A percentile compares a stretch with the other conserved stretches of the same genome.
phyloP scores from a whole-genome alignment of 2,888 invertebrate genomes.

The Cerastis rubricosa region DNA sequence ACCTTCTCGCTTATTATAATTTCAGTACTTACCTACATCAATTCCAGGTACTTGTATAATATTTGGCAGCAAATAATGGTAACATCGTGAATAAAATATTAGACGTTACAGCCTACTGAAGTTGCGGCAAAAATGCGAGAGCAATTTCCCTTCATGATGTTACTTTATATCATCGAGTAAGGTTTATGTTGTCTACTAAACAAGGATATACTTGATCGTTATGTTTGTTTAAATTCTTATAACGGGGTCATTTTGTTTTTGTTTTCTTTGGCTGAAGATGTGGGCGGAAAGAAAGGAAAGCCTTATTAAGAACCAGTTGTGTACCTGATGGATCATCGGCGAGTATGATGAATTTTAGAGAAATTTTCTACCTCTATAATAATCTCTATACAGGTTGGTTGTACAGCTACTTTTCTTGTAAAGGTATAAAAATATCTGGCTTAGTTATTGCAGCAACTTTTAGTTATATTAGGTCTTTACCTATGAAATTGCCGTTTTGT shows the following conservation, averaged over 20 bases:
- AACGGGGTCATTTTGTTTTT: constrained; percentile 23
- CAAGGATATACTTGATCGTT: constrained; percentile 33
- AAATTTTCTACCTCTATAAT: neutral
- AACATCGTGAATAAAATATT: constrained; percentile 51
- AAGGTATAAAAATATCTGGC: too few species aligned
- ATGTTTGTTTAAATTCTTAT: constrained; percentile 40
- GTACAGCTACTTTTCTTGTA: too few species aligned
- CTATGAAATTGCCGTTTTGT: too few species aligned
- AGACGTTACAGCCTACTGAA: constrained; percentile 7
- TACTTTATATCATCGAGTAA: constrained; percentile 44
- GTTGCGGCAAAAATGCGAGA: constrained; percentile 40
- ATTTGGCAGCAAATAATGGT: constrained; percentile 51
- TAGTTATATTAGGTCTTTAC: too few species aligned
- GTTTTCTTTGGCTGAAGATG: neutral
- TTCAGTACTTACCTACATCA: constrained; percentile 14
- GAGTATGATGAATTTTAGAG: neutral
- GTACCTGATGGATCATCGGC: neutral
- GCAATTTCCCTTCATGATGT: constrained; percentile 52
- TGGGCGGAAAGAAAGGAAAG: neutral
- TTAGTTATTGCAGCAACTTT: too few species aligned
- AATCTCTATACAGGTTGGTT: too few species aligned
- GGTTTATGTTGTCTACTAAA: constrained; percentile 47
- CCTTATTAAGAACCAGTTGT: neutral
- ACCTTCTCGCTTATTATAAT: neutral
- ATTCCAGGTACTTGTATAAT: constrained; percentile 21